Evolutionary conservation across 2,113 vertebrate genomes (phyloP).

Genomic region (Pedetes capensis): DNA sequence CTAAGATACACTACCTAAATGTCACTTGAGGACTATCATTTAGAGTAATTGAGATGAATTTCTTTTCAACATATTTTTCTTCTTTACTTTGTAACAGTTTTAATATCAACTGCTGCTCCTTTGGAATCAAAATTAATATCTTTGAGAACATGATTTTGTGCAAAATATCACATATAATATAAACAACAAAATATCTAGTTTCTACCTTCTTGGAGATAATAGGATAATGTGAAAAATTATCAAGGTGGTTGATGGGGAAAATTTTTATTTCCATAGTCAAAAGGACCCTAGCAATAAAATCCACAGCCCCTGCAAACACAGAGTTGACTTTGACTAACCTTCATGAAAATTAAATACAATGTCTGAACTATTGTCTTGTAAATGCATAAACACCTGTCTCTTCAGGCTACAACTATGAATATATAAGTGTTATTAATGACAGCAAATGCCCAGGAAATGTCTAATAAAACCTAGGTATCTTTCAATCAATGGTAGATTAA

Average conservation of each 20-base stretch:
- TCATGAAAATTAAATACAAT: slow-evolving; percentile 30
- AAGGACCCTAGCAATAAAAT: neutral
- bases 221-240: neutral
- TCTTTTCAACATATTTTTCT: neutral
- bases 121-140: slow-evolving; percentile 24
- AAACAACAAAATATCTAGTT: neutral
- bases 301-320: no score
- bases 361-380: neutral
- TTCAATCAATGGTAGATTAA: slow-evolving; percentile 62
- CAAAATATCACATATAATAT: neutral
- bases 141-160: neutral
- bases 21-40: neutral
- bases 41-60: slow-evolving; percentile 24
- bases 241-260: fast-evolving
- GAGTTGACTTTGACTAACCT: slow-evolving; percentile 13
- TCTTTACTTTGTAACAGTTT: slow-evolving; percentile 33
- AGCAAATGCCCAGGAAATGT: slow-evolving; percentile 60
- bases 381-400: slow-evolving; percentile 35
- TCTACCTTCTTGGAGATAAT: neutral
- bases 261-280: neutral
- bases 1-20: neutral
- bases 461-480: slow-evolving; percentile 59
- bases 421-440: slow-evolving; percentile 18
- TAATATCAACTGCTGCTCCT: slow-evolving; percentile 2
- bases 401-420: slow-evolving; percentile 44